These are phyloP conservation scores for Cephus cinctus DNA, from an alignment of 1,140 invertebrate species.

Conservation along the genomic window DNA sequence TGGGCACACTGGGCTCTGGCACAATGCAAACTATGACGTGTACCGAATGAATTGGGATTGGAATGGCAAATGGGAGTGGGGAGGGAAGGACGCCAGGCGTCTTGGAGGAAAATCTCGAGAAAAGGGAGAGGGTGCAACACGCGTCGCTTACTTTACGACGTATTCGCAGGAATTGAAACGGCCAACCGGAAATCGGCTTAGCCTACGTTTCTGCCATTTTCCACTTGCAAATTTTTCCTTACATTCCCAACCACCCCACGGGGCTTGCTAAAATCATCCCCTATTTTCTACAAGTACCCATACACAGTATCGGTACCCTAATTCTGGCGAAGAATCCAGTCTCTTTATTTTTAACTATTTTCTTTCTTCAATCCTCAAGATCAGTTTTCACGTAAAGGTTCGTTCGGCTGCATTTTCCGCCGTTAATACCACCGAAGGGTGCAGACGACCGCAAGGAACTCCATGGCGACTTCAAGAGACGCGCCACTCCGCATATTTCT, in stretches of 20 bases:
- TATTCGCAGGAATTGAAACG: neutral
- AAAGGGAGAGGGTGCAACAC: neutral
- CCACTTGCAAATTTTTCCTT: no score
- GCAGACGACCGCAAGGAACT: slow-evolving; percentile 49
- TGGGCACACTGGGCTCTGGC: slow-evolving; percentile 47
- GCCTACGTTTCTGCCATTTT: neutral
- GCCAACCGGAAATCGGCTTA: neutral
- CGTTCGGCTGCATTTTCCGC: no score
- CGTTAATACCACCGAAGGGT: no score
- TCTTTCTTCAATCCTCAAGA: no score
- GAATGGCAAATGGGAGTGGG: slow-evolving; percentile 35
- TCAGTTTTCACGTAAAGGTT: no score
- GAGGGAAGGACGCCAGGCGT: neutral
- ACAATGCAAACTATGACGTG: slow-evolving; percentile 55
- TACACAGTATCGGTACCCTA: no score
- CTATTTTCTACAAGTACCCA: no score
- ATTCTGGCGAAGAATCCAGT: neutral
- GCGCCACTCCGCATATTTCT: slow-evolving; percentile 49
- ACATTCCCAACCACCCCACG: no score
- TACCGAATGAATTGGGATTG: slow-evolving; percentile 45
- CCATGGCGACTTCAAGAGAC: slow-evolving; percentile 40
- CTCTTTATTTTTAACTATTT: no score
- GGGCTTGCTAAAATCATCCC: no score
- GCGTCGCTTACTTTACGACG: neutral
- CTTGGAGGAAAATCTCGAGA: no score